A percentile compares a stretch with the other conserved stretches of the same genome.
Evolutionary conservation across 2,888 invertebrate species (phyloP).

Genomic region (Myopa tessellatipennis): DNA sequence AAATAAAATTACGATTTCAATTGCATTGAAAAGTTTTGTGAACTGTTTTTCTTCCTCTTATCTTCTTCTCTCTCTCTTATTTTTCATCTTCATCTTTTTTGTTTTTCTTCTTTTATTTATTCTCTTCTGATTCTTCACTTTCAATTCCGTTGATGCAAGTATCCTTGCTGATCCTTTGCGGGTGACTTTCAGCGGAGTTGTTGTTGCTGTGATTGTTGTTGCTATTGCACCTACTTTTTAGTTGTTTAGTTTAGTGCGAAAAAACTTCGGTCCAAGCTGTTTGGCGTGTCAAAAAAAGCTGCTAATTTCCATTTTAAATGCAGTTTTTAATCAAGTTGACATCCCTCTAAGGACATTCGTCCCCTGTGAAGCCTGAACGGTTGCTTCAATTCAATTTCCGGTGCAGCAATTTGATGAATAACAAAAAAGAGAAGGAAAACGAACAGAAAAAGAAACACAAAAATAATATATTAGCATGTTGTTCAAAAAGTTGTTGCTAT

Average conservation of each 20-base stretch:
- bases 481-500: neutral
- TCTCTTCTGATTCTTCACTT: neutral
- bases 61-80: neutral
- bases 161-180: constrained; percentile 2
- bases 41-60: constrained; percentile 2
- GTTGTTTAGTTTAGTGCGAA: neutral
- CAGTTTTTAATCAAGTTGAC: constrained; percentile 39
- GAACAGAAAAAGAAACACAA: neutral
- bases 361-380: neutral
- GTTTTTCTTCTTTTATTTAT: constrained; percentile 5
- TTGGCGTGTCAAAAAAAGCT: neutral
- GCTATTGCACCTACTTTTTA: neutral
- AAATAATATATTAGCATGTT: neutral
- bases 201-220: neutral
- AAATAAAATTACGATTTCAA: constrained; percentile 40
- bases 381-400: constrained; percentile 19
- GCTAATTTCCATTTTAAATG: constrained; percentile 40
- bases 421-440: neutral
- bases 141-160: constrained; percentile 15
- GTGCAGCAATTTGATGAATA: neutral
- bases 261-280: neutral
- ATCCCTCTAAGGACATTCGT: neutral
- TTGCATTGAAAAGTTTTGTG: constrained; percentile 33
- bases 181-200: neutral
- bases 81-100: neutral